Evolutionary conservation across 2,113 vertebrate species (phyloP).

Genomic region (Thomomys bottae): DNA sequence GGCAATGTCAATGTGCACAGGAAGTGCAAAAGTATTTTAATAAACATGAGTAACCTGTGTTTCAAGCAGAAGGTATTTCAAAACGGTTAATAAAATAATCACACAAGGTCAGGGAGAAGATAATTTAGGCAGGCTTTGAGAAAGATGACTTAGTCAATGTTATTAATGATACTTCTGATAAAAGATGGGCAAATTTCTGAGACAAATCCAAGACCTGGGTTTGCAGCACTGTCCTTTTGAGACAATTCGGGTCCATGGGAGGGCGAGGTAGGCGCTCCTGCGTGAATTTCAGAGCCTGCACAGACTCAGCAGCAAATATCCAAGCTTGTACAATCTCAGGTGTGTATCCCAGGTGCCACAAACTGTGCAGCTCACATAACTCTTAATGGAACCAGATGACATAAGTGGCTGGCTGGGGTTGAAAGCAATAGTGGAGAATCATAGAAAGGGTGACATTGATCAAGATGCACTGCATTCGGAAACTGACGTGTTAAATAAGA

Average conservation of each 20-base stretch:
- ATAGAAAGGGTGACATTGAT: too few species aligned
- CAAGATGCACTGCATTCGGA: too few species aligned
- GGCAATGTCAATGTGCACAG: neutral
- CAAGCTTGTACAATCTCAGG: too few species aligned
- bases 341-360: neutral
- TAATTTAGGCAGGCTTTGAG: neutral
- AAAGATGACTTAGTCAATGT: constrained; percentile 26
- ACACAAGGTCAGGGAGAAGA: neutral
- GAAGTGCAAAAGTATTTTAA: neutral
- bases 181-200: neutral
- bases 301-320: too few species aligned
- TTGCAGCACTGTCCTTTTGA: neutral
- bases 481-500: too few species aligned
- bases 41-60: neutral
- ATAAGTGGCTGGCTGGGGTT: too few species aligned
- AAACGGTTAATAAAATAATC: neutral
- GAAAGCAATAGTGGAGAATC: too few species aligned
- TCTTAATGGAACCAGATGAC: too few species aligned
- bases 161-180: neutral
- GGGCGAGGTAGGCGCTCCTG: neutral
- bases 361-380: too few species aligned
- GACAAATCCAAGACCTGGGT: neutral
- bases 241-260: neutral
- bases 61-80: neutral
- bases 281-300: neutral